Percentiles rank a stretch among this genome's conserved stretches.
Conservation (phyloP, 2,888 invertebrate species). For the Mechanitis mazaeus region DNA sequence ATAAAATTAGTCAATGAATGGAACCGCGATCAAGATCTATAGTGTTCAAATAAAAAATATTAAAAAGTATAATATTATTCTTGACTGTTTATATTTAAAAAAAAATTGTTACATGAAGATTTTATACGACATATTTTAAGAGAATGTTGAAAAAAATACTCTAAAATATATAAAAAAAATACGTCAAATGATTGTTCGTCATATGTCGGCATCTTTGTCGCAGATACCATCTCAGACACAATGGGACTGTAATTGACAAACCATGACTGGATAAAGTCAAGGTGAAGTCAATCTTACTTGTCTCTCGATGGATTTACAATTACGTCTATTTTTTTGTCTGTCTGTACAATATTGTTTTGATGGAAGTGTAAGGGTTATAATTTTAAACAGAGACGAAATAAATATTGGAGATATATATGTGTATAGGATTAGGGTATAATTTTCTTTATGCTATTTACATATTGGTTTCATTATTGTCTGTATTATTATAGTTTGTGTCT, state of each 20-base stretch:
- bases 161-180: background rate
- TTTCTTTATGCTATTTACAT: too few relatives aligned
- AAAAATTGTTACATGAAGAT: too few relatives aligned
- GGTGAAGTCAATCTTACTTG: constrained; percentile 43
- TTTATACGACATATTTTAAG: background rate
- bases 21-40: too few relatives aligned
- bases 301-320: constrained; percentile 35
- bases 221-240: constrained; percentile 63
- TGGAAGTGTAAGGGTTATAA: background rate
- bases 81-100: too few relatives aligned
- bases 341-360: constrained; percentile 4
- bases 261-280: constrained; percentile 71
- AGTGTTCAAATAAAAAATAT: too few relatives aligned
- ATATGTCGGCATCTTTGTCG: constrained; percentile 43
- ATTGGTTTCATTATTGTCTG: too few relatives aligned
- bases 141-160: background rate
- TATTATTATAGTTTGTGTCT: too few relatives aligned
- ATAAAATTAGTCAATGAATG: too few relatives aligned
- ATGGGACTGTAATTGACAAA: constrained; percentile 68
- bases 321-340: constrained; percentile 11
- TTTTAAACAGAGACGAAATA: background rate
- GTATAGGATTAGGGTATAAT: too few relatives aligned
- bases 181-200: background rate
- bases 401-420: background rate
- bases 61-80: too few relatives aligned